Conservation (phyloP, 1,140 invertebrate genomes). For the Tetramorium simillimum region DNA sequence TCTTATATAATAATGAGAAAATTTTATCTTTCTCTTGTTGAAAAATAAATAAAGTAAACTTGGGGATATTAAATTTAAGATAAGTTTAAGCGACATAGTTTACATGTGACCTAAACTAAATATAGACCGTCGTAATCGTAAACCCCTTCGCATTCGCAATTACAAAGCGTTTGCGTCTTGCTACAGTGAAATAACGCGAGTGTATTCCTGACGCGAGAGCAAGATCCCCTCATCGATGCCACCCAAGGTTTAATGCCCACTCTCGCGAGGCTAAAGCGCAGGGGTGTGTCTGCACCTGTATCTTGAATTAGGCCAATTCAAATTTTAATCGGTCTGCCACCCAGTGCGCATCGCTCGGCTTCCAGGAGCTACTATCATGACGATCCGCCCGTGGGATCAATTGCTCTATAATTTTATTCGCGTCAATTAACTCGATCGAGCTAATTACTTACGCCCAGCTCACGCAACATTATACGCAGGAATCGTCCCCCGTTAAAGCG, state of each 20-base stretch:
- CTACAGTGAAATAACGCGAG: constrained; percentile 3
- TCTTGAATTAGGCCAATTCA: constrained; percentile 71
- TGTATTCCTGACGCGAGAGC: constrained; percentile 30
- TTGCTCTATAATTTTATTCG: constrained; percentile 49
- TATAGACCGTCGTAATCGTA: constrained; percentile 4
- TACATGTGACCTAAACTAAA: neutral
- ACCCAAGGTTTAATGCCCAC: constrained; percentile 54
- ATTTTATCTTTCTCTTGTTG: neutral
- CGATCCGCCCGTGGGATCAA: constrained; percentile 33
- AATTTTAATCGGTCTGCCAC: constrained; percentile 69
- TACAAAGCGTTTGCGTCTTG: constrained; percentile 25
- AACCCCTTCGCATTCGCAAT: constrained; percentile 20
- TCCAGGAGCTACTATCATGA: constrained; percentile 31
- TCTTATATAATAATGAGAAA: neutral
- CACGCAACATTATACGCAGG: neutral
- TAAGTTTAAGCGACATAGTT: neutral
- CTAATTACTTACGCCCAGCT: constrained; percentile 31
- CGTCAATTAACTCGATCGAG: constrained; percentile 45
- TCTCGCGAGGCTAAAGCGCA: constrained; percentile 51
- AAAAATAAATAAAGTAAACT: neutral
- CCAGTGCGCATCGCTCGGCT: constrained; percentile 52
- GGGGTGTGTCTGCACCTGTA: constrained; percentile 60
- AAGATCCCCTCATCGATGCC: constrained; percentile 44
- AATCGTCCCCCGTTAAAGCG: neutral
- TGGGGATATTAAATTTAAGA: neutral